phyloP scores from a whole-genome alignment of 2,113 vertebrate genomes.

The Anser brachyrhynchus region DNA sequence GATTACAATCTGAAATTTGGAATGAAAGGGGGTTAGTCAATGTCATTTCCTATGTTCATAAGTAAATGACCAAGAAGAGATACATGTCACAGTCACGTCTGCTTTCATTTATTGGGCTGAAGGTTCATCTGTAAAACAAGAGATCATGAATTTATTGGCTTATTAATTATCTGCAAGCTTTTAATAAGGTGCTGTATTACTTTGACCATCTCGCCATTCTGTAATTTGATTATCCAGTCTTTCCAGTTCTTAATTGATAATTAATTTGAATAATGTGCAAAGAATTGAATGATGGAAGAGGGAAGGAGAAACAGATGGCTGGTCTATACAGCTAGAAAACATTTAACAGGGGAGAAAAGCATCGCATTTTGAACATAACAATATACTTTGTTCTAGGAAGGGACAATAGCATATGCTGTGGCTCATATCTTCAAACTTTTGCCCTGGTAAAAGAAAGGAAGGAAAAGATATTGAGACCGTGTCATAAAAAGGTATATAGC shows the following conservation, averaged over 20 bases:
- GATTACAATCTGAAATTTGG: slow-evolving; percentile 43
- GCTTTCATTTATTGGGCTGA: slow-evolving; percentile 3
- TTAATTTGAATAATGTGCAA: slow-evolving; percentile 53
- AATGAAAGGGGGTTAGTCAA: background rate
- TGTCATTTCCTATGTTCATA: slow-evolving; percentile 29
- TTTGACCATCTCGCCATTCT: background rate
- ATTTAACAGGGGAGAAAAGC: background rate
- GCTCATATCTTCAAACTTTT: background rate
- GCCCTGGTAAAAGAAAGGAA: background rate
- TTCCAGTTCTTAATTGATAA: slow-evolving; percentile 55
- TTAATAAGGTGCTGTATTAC: slow-evolving; percentile 41
- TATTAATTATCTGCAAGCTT: slow-evolving; percentile 44
- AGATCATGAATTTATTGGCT: slow-evolving; percentile 37
- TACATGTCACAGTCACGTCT: background rate
- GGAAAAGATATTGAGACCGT: background rate
- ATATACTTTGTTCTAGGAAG: slow-evolving; percentile 7
- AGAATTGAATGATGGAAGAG: slow-evolving; percentile 40
- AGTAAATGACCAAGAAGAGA: slow-evolving; percentile 52
- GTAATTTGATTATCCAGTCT: slow-evolving; percentile 46
- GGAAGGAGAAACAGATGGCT: slow-evolving; percentile 59
- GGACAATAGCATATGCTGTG: background rate
- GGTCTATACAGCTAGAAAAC: slow-evolving; percentile 32
- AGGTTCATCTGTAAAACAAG: slow-evolving; percentile 20
- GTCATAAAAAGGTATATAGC: background rate
- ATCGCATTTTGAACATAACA: background rate